Base-by-base conservation (phyloP, 2,888 invertebrate species). In the Epinotia ramella region DNA sequence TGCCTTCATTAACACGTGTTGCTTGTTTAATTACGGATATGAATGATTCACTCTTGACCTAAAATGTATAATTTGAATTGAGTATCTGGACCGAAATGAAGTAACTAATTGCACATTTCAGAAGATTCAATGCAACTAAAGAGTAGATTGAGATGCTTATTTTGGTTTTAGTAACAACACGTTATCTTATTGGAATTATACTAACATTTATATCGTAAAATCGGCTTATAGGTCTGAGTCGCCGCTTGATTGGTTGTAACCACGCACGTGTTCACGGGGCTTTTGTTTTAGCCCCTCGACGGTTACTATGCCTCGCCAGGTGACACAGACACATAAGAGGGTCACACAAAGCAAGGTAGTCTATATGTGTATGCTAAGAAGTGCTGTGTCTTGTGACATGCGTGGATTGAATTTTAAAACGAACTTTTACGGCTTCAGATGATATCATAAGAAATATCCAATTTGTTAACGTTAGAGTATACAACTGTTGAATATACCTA, bases 1-100 rank as follows among this genome's bases (percentile, higher is more conserved):
- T 90, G 90, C 84, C 83, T 83, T 82, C 82, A 82, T 87, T 84
- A 85, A 83, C 86, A 87, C 87, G 84, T 86, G 87, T 80, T 81
- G 78, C 77, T 83, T 78, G 81, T 81, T 78, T 80, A 73, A 80
- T 89, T 87, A 89, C 78, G 87, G 88, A 88, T 80, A 88, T 80
- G 80, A 73, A 72, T 77, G 77, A 77, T 77, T 77, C 63, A 72
- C 71, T 75, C 62, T 64, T 74, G 66, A 68, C 68, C 72, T 40
- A 13, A 68, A 64, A 69, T 72, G 65, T 77, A 53, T 53, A 62
- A 49, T 44, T 73, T 64, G 63, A 49, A n/a, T n/a, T 7, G 53
- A n/a, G 53, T 53, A 53, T 53, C 53, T 3, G n/a, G n/a, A 53
- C n/a, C 49, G n/a, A 53, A 53, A 53, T 6, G 0, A 53, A 6